Conservation (phyloP, 2,888 invertebrate genomes). For the Sylvicola cinctus region DNA sequence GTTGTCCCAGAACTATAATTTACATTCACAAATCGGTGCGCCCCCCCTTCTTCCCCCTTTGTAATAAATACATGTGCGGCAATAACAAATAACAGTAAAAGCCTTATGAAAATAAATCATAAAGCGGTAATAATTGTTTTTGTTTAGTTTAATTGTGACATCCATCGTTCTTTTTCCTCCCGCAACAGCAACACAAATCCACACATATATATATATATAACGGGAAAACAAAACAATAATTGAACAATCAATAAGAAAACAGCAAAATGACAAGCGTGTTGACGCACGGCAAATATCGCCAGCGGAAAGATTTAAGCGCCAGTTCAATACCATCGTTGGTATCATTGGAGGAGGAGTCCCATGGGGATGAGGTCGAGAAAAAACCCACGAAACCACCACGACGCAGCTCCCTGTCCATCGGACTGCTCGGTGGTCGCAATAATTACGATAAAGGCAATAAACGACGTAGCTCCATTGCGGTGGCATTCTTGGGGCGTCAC, state of each 20-base stretch:
- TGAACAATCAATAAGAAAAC: not conserved
- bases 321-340: constrained; percentile 24
- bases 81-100: too few relatives aligned
- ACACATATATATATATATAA: too few relatives aligned
- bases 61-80: too few relatives aligned
- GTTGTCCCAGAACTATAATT: too few relatives aligned
- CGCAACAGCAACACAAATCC: too few relatives aligned
- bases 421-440: constrained; percentile 15
- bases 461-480: constrained; percentile 26
- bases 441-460: constrained; percentile 17
- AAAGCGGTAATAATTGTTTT: too few relatives aligned
- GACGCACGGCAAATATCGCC: constrained; percentile 22
- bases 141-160: too few relatives aligned
- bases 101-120: too few relatives aligned
- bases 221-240: too few relatives aligned
- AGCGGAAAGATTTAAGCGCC: constrained; percentile 24
- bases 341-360: constrained; percentile 18
- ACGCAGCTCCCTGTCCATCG: constrained; percentile 21
- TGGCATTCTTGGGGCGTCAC: constrained; percentile 19
- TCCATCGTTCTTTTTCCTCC: too few relatives aligned
- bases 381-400: constrained; percentile 18
- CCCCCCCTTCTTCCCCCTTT: too few relatives aligned
- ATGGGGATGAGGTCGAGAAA: constrained; percentile 4
- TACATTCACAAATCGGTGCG: too few relatives aligned
- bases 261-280: constrained; percentile 18